Base-by-base conservation (phyloP, 2,888 invertebrate species). In the Sinelater perroti region DNA sequence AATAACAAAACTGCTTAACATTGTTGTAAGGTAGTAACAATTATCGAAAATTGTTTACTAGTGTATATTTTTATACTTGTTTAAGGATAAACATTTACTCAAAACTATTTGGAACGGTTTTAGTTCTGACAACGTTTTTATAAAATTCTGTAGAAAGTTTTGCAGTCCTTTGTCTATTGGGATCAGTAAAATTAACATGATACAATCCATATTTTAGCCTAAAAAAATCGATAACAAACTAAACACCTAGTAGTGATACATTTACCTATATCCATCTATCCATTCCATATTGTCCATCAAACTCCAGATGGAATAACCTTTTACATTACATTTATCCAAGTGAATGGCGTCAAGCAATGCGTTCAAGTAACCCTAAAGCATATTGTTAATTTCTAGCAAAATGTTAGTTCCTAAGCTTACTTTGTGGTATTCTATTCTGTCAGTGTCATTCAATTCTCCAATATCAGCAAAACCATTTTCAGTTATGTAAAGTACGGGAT, bases 201-300 rank as follows among this genome's bases (percentile, higher is more conserved):
- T 47, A 24, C 7, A 58, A n/a, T 14, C 56, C 56, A 13, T 56
- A 56, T 1, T 18, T 14, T 10, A 14, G 1, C 11, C 46, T 46
- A 10, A n/a, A 38, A 50, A 3, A 47, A 35, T 30, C 30, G 3
- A 30, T 30, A 30, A 5, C n/a, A 10, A 6, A 10, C 20, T 3
- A 18, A 17, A 7, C n/a, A n/a, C 3, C 5, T 18, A 20, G 11
- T 40, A n/a, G 3, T 20, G 31, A 11, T 76, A 16, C 8, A 35
- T 10, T 75, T 73, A 81, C 77, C 72, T 72, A 69, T 82, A 85
- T 7, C 83, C 84, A 24, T 71, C 71, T 1, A 68, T 73, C 85
- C 85, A 86, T 73, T 86, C 86, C 62, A 86, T 84, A 67, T 84
- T 85, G 67, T 87, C 87, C 79, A 86, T 79, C 24, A 86, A 75